Conservation (phyloP, 2,113 vertebrate genomes). For the Dromaius novaehollandiae region DNA sequence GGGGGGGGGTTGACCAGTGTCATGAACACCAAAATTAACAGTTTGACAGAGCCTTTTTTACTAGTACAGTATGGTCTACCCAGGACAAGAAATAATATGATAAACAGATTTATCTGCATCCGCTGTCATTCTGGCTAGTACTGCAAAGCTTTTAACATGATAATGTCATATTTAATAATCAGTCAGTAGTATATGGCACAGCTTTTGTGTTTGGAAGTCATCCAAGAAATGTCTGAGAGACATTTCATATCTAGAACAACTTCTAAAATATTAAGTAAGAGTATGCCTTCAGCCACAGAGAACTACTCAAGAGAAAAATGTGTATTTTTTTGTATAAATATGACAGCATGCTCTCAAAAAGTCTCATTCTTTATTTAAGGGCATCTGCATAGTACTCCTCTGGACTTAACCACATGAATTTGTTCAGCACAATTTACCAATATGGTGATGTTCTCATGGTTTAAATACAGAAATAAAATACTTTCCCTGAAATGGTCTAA, state of each 20-base stretch:
- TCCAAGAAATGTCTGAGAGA: neutral
- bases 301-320: neutral
- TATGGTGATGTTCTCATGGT: neutral
- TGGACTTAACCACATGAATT: neutral
- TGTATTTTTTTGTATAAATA: neutral
- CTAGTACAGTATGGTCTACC: neutral
- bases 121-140: neutral
- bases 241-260: neutral
- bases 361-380: neutral
- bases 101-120: neutral
- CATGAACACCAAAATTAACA: neutral
- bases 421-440: neutral
- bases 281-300: neutral
- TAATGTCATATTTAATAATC: neutral
- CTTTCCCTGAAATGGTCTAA: neutral
- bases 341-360: neutral
- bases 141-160: neutral
- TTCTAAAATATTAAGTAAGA: neutral
- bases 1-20: too few relatives aligned
- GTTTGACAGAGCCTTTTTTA: neutral
- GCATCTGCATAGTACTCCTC: neutral
- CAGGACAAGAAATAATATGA: neutral
- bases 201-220: neutral
- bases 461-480: neutral
- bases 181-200: neutral